These are phyloP conservation scores for Sycophila texana DNA, from an alignment of 2,888 invertebrate genomes.

Conservation along the genomic window DNA sequence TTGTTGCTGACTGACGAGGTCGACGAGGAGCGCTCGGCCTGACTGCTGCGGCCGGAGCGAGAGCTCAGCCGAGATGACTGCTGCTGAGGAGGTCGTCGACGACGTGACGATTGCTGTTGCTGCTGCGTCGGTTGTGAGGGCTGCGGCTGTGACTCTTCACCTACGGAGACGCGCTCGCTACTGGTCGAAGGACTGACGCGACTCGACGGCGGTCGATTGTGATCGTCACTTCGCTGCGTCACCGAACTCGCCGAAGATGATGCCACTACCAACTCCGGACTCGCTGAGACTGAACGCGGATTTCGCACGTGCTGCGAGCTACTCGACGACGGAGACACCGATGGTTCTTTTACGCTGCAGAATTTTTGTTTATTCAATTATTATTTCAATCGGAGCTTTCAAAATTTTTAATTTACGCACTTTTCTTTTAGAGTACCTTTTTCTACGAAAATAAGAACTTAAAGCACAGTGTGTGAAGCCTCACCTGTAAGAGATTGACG, in stretches of 20 bases:
- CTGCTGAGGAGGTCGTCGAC: conserved; percentile 5
- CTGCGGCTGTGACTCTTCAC: conserved; percentile 51
- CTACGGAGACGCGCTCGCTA: conserved; percentile 60
- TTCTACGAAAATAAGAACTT: background rate
- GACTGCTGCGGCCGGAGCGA: conserved; percentile 27
- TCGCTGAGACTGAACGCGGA: conserved; percentile 41
- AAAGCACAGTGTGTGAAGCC: background rate
- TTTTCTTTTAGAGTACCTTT: background rate
- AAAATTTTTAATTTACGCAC: background rate
- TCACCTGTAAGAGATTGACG: conserved; percentile 52
- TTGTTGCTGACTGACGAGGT: background rate
- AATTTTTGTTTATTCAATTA: background rate
- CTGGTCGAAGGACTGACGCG: conserved; percentile 56
- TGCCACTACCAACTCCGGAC: conserved; percentile 58
- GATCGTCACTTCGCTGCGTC: conserved; percentile 29
- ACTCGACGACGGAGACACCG: conserved; percentile 52
- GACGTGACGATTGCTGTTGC: conserved; percentile 18
- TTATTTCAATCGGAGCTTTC: background rate
- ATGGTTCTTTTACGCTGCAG: conserved; percentile 40
- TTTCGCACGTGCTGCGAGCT: conserved; percentile 14
- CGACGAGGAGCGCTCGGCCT: conserved; percentile 24
- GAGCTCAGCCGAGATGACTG: conserved; percentile 14
- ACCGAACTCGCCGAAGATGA: conserved; percentile 51
- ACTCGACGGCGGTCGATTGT: background rate
- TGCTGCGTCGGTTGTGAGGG: conserved; percentile 1